A percentile compares a stretch with the other conserved stretches of the same genome.
Evolutionary conservation across 2,888 invertebrate genomes (phyloP).

Genomic region (Netelia virgata): DNA sequence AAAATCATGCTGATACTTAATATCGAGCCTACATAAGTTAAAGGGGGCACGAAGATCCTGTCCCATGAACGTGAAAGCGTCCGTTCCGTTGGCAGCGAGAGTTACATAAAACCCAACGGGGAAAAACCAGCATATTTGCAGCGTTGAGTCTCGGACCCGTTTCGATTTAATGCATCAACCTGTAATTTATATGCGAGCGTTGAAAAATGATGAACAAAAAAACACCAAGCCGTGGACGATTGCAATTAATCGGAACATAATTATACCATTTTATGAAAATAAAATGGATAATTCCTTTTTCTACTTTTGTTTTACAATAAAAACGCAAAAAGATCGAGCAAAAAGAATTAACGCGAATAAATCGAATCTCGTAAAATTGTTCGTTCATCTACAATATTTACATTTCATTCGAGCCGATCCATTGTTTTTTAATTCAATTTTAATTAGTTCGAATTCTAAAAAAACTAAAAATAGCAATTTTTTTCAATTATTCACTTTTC

Average conservation of each 20-base stretch:
- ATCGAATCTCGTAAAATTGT: too few species aligned
- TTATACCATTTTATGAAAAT: too few species aligned
- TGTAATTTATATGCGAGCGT: constrained; percentile 13
- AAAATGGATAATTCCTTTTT: too few species aligned
- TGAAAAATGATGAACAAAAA: background rate
- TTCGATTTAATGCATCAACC: constrained; percentile 67
- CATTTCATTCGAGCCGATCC: too few species aligned
- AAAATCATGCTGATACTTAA: background rate
- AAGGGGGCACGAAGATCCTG: constrained; percentile 51
- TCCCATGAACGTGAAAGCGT: constrained; percentile 80
- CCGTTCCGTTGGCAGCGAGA: constrained; percentile 75
- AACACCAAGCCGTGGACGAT: background rate
- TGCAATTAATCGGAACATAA: constrained; percentile 13
- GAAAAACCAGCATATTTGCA: constrained; percentile 71
- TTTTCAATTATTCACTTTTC: too few species aligned
- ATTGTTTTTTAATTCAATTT: background rate
- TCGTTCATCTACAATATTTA: too few species aligned
- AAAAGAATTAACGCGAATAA: too few species aligned
- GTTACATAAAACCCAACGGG: constrained; percentile 81
- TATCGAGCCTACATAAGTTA: background rate
- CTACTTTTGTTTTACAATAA: too few species aligned
- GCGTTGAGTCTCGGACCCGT: constrained; percentile 64
- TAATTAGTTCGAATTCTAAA: background rate
- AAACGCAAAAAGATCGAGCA: too few species aligned
- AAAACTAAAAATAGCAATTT: background rate